Percentiles rank a stretch among this genome's conserved stretches.
These are phyloP conservation scores for Neuroscelio doddi DNA, from an alignment of 2,888 invertebrate genomes.

Conservation along the genomic window DNA sequence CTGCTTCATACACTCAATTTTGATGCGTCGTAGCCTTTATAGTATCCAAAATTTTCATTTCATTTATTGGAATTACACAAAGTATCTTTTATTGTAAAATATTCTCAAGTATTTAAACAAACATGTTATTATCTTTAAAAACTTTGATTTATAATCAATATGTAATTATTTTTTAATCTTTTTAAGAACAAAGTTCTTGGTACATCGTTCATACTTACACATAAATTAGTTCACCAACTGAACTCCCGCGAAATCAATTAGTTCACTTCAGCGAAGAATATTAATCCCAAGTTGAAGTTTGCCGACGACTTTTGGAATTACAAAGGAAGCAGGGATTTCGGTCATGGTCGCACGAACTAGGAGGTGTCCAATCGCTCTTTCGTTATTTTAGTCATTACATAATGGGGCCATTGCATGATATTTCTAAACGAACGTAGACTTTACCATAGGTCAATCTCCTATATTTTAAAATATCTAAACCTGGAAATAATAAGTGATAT, in stretches of 20 bases:
- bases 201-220: too few relatives aligned
- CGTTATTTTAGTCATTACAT: constrained; percentile 18
- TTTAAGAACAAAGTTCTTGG: too few relatives aligned
- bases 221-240: constrained; percentile 35
- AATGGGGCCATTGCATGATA: constrained; percentile 28
- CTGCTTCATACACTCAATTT: neutral
- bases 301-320: constrained; percentile 28
- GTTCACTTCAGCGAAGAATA: constrained; percentile 30
- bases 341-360: constrained; percentile 34
- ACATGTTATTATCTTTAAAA: too few relatives aligned
- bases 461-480: constrained; percentile 1
- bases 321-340: constrained; percentile 25
- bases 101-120: too few relatives aligned
- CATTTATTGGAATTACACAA: too few relatives aligned
- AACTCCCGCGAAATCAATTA: constrained; percentile 37
- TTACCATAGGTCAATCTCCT: constrained; percentile 26
- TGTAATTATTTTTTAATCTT: too few relatives aligned
- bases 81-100: too few relatives aligned
- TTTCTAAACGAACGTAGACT: constrained; percentile 14
- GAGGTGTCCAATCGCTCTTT: constrained; percentile 24
- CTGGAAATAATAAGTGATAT: too few relatives aligned
- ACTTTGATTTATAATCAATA: too few relatives aligned
- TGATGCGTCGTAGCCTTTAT: too few relatives aligned
- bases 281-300: constrained; percentile 29
- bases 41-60: too few relatives aligned